A percentile compares a stretch with the other conserved stretches of the same genome.
Conservation (phyloP, 2,888 invertebrate genomes). For the Endotricha flammealis region DNA sequence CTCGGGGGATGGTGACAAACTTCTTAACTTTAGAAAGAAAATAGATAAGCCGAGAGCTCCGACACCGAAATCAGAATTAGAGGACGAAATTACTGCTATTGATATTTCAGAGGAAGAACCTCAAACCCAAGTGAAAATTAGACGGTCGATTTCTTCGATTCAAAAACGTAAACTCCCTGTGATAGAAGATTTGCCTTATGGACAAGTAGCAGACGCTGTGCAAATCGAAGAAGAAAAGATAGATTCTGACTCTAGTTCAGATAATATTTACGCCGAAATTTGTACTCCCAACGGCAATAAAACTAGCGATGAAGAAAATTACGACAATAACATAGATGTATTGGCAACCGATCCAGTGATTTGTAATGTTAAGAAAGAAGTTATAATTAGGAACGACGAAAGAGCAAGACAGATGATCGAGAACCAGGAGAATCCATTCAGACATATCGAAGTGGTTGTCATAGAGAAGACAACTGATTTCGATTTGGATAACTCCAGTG, state of each 20-base stretch:
- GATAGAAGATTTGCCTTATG: conserved; percentile 83
- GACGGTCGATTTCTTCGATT: conserved; percentile 73
- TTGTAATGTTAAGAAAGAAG: conserved; percentile 72
- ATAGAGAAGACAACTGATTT: conserved; percentile 73
- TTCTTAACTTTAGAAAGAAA: conserved; percentile 66
- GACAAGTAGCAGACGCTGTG: conserved; percentile 83
- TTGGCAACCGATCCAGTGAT: conserved; percentile 69
- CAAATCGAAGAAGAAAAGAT: conserved; percentile 60
- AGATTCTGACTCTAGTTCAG: conserved; percentile 66
- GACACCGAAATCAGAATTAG: conserved; percentile 64
- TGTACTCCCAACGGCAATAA: conserved; percentile 67
- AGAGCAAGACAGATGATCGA: conserved; percentile 66
- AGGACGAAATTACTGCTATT: conserved; percentile 52
- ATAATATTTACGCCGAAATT: conserved; percentile 85
- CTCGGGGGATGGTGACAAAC: conserved; percentile 52
- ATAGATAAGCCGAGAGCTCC: conserved; percentile 71
- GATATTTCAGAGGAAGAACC: conserved; percentile 68
- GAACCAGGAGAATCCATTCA: conserved; percentile 67
- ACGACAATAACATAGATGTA: conserved; percentile 63
- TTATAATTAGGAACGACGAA: conserved; percentile 66
- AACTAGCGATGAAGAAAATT: conserved; percentile 57
- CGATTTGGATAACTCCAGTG: conserved; percentile 64
- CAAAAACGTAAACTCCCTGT: conserved; percentile 74
- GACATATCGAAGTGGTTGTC: conserved; percentile 74
- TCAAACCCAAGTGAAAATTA: conserved; percentile 65